Evolutionary conservation across 2,113 vertebrate genomes (phyloP), one percentile per base, ranked within the genome.

Genomic region (Bufo bufo): DNA sequence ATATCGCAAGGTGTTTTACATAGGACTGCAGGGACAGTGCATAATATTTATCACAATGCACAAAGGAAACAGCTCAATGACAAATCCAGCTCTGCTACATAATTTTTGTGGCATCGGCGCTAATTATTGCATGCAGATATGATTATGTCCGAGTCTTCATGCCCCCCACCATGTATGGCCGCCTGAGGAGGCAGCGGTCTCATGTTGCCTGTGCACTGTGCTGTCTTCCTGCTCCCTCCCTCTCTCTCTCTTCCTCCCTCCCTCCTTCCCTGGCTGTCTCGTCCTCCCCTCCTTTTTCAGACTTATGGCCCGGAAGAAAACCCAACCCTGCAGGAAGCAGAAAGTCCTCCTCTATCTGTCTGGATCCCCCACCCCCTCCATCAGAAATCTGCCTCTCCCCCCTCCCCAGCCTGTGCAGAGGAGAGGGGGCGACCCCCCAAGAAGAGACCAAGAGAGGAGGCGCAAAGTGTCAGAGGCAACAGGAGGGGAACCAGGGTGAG

Each of bases 351-450:
- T 56, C 87, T 43, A 71, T 61, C 85, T 81, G 85, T 87, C 85
- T 87, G 85, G 43, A 6, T 47, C 78, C 77, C 58, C 75, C 58
- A 45, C 79, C 79, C 81, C 82, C 83, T 75, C 43, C 43, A 54
- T 19, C 59, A 52, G 17, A 85, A 20, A 52, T 33, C 72, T 56
- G 49, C 49, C 61, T 74, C 80, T 47, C 54, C 87, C 80, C 79
- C 86, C 66, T 61, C 86, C 86, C 86, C 65, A 56, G 50, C 78
- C 77, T 56, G 77, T 14, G 78, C 65, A 79, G 78, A 54, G 65
- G 86, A 87, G 77, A 87, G 78, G 86, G 86, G 86, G 86, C 45
- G 79, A 88, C 86, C 86, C 86, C 86, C 66, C 56, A 19, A 9
- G 20, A 58, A 16, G 75, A 59, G 54, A 43, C 33, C 58, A 61